Conservation (phyloP, 2,888 invertebrate genomes). For the Ophioninae sp. region DNA sequence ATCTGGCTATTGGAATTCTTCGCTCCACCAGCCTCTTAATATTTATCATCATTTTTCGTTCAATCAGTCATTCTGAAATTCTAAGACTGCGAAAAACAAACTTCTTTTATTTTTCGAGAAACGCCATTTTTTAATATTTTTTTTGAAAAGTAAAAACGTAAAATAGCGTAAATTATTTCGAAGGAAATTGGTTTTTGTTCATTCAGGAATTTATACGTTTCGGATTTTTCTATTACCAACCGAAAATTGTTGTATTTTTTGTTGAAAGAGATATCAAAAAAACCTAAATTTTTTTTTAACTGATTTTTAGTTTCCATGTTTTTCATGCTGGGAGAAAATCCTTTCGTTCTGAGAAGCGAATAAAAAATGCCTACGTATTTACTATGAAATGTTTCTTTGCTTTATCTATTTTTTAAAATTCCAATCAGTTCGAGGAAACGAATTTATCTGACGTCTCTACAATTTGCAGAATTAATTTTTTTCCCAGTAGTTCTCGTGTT, state of each 20-base stretch:
- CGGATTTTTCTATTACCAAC: not conserved
- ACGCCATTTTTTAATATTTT: too few relatives aligned
- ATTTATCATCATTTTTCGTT: conserved; percentile 66
- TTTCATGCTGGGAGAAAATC: not conserved
- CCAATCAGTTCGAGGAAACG: not conserved
- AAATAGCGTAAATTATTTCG: not conserved
- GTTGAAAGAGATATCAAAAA: too few relatives aligned
- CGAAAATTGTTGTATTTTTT: too few relatives aligned
- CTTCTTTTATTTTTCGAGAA: too few relatives aligned
- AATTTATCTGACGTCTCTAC: not conserved
- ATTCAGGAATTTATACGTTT: not conserved
- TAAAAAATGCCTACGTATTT: not conserved
- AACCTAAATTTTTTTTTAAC: too few relatives aligned
- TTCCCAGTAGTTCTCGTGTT: not conserved
- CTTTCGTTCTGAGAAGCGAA: not conserved
- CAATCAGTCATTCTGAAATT: not conserved
- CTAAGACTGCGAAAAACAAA: not conserved
- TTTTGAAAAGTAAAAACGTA: not conserved
- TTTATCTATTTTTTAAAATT: not conserved
- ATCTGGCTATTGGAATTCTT: conserved; percentile 79
- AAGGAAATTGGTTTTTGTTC: not conserved
- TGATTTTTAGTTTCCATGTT: not conserved
- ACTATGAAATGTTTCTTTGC: not conserved
- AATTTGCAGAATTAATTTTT: not conserved
- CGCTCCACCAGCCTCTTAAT: conserved; percentile 60